Conservation (phyloP, 2,888 invertebrate genomes). For the Dione vanillae region DNA sequence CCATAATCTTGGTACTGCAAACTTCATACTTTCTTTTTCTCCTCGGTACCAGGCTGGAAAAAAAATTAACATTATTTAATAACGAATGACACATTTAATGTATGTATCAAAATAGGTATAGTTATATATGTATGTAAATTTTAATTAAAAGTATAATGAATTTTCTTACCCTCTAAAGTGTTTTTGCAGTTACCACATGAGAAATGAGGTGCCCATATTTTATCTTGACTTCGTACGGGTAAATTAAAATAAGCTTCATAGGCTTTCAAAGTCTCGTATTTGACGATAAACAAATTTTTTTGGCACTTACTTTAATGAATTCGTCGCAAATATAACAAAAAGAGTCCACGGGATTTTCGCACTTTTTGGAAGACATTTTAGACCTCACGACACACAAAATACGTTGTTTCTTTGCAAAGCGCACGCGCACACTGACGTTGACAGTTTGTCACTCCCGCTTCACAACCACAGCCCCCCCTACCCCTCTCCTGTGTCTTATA, state of each 20-base stretch:
- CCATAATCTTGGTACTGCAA: too few relatives aligned
- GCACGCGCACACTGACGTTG: not conserved
- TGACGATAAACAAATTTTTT: slow-evolving; percentile 26
- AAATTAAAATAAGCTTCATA: slow-evolving; percentile 35
- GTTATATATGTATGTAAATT: too few relatives aligned
- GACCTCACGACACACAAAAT: slow-evolving; percentile 2
- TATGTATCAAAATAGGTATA: not conserved
- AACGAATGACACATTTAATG: slow-evolving; percentile 1
- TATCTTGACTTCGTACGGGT: not conserved
- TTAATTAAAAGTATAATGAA: not conserved
- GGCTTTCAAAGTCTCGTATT: slow-evolving; percentile 33
- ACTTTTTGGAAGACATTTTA: slow-evolving; percentile 2
- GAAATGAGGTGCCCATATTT: slow-evolving; percentile 17
- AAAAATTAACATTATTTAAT: slow-evolving; percentile 22
- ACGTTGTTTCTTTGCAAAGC: not conserved
- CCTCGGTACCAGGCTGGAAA: too few relatives aligned
- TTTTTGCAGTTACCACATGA: slow-evolving; percentile 28
- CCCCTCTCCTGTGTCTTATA: not conserved
- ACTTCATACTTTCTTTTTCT: too few relatives aligned
- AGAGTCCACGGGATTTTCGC: not conserved
- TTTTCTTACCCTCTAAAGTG: slow-evolving; percentile 26
- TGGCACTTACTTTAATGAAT: slow-evolving; percentile 15
- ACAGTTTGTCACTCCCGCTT: not conserved
- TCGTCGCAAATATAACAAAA: not conserved
- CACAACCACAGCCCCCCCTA: not conserved